Conservation (phyloP, 35 echinoderm and acorn worm species). For the Ophioderma brevispina region DNA sequence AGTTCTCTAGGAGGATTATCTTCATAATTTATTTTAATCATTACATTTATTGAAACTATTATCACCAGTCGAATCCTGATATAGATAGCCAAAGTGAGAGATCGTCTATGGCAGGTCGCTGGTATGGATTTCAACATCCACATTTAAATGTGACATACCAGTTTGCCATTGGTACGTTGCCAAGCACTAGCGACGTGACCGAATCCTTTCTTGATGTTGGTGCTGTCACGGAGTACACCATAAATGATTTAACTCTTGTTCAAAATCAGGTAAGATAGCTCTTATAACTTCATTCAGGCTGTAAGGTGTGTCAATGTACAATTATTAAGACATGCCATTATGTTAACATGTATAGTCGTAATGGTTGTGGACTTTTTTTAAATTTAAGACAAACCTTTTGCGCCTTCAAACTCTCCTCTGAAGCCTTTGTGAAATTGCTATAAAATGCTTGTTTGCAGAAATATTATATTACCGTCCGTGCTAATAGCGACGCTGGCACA, state of each 20-base stretch:
- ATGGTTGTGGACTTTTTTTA: neutral
- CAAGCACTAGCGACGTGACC: neutral
- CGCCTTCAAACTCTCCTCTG: too few species aligned
- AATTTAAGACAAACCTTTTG: neutral
- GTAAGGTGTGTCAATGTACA: too few species aligned
- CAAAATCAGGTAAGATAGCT: too few species aligned
- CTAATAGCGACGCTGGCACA: neutral
- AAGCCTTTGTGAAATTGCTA: too few species aligned
- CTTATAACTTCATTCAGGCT: too few species aligned
- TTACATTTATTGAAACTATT: too few species aligned
- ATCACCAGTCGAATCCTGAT: neutral
- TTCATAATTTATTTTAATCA: neutral
- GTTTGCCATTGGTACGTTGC: conserved; percentile 11
- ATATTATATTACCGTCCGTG: conserved; percentile 43
- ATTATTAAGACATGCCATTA: too few species aligned
- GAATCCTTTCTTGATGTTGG: conserved; percentile 5
- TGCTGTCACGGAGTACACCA: neutral
- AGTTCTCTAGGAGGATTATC: neutral
- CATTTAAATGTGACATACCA: conserved; percentile 44
- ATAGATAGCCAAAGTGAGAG: neutral
- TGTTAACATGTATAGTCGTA: neutral
- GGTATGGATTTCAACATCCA: conserved; percentile 49
- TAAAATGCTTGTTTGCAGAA: too few species aligned
- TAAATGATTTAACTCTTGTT: neutral
- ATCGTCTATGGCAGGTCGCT: neutral